A percentile compares a stretch with the other conserved stretches of the same genome.
These are phyloP conservation scores for Syngnathus floridae DNA, from an alignment of 2,113 vertebrate genomes.

Conservation along the genomic window DNA sequence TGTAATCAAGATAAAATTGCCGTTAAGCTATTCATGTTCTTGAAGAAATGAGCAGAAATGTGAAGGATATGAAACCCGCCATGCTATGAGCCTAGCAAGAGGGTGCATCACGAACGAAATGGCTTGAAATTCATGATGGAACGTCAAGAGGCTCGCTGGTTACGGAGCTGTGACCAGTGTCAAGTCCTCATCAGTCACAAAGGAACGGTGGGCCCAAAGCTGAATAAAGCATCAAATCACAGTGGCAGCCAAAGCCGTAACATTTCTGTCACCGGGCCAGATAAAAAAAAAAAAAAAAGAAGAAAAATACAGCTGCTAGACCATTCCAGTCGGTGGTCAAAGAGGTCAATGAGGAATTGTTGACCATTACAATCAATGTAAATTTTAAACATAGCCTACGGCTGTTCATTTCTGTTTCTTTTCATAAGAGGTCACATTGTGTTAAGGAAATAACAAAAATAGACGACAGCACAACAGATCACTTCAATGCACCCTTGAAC, in stretches of 20 bases:
- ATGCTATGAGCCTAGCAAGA: no score
- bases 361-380: neutral
- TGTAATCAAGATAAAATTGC: no score
- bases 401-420: no score
- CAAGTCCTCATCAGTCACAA: conserved; percentile 46
- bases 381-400: neutral
- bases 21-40: neutral
- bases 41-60: neutral
- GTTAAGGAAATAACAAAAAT: no score
- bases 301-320: neutral
- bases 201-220: conserved; percentile 31
- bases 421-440: no score
- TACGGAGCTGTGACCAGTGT: conserved; percentile 47
- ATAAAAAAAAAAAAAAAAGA: neutral
- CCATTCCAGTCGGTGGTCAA: neutral
- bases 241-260: conserved; percentile 24
- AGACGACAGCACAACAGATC: no score
- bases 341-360: neutral
- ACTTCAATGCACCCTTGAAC: no score
- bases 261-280: conserved; percentile 13
- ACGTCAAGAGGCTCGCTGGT: conserved; percentile 26
- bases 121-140: conserved; percentile 41
- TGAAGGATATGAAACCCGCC: neutral
- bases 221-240: conserved; percentile 49
- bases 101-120: conserved; percentile 22